These are phyloP conservation scores for Thalpophila matura DNA, from an alignment of 2,888 invertebrate species.

Conservation along the genomic window DNA sequence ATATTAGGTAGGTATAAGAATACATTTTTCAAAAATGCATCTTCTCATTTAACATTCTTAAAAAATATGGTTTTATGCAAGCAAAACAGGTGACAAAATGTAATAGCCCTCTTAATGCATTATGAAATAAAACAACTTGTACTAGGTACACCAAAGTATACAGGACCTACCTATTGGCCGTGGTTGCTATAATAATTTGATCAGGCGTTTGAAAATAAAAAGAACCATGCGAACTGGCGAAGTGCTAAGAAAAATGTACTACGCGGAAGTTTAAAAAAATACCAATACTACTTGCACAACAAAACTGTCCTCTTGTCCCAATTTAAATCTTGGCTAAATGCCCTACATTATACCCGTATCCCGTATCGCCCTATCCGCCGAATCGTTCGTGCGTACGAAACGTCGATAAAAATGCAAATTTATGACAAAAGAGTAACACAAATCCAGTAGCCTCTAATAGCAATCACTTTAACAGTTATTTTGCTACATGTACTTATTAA, in stretches of 20 bases:
- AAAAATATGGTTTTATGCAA: no score
- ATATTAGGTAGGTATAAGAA: no score
- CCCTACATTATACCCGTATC: conserved; percentile 11
- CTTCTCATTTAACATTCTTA: no score
- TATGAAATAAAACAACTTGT: conserved; percentile 2
- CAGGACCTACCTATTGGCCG: not conserved
- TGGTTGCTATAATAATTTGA: conserved; percentile 7
- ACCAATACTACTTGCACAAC: not conserved
- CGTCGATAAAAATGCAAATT: conserved; percentile 15
- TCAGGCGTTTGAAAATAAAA: conserved; percentile 31
- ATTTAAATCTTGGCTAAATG: conserved; percentile 47
- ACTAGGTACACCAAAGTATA: no score
- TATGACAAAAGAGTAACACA: conserved; percentile 41
- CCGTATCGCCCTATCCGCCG: not conserved
- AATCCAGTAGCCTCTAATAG: not conserved
- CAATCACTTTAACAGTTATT: conserved; percentile 1
- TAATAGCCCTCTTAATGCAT: no score
- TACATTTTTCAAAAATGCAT: no score
- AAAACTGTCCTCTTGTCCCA: not conserved
- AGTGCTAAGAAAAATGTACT: not conserved
- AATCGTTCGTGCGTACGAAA: conserved; percentile 12
- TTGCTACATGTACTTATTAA: not conserved
- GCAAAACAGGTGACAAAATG: no score
- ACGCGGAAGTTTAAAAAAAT: not conserved
- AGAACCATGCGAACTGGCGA: not conserved